Evolutionary conservation across 2,797 vertebrate species (phyloP).

Genomic region (Cheirogaleus major): DNA sequence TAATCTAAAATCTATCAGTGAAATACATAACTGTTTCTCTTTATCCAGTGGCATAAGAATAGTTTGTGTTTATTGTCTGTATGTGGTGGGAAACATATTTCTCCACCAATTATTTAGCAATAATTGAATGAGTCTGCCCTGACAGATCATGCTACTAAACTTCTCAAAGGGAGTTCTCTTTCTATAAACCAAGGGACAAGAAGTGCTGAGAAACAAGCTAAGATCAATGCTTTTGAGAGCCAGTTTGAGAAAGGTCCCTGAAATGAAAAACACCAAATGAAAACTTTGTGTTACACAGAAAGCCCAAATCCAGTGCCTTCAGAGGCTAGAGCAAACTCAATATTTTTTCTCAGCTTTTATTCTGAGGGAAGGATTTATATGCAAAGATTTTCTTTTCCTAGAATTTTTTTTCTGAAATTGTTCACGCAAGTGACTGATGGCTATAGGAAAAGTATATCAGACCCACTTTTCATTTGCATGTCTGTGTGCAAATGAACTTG

Average conservation of each 20-base stretch:
- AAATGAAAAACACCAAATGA: not conserved
- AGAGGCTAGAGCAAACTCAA: not conserved
- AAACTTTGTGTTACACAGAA: not conserved
- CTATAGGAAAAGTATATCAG: not conserved
- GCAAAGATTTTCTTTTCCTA: not conserved
- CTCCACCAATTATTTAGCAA: not conserved
- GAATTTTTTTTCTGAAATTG: not conserved
- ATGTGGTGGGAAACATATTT: not conserved
- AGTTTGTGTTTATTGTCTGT: not conserved
- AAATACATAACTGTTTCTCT: not conserved
- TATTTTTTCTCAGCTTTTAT: not conserved
- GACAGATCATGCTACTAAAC: not conserved
- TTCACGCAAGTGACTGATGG: not conserved
- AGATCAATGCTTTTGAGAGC: not conserved
- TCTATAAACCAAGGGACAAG: not conserved
- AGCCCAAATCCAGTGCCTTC: not conserved
- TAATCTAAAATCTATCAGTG: not conserved
- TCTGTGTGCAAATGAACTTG: not conserved
- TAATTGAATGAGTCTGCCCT: not conserved
- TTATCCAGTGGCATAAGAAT: not conserved
- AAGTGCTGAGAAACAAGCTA: not conserved
- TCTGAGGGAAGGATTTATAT: not conserved
- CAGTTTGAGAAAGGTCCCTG: not conserved
- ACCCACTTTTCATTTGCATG: not conserved
- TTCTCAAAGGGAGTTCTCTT: not conserved